phyloP scores from a whole-genome alignment of 2,888 invertebrate genomes.

The Philaethria dido region DNA sequence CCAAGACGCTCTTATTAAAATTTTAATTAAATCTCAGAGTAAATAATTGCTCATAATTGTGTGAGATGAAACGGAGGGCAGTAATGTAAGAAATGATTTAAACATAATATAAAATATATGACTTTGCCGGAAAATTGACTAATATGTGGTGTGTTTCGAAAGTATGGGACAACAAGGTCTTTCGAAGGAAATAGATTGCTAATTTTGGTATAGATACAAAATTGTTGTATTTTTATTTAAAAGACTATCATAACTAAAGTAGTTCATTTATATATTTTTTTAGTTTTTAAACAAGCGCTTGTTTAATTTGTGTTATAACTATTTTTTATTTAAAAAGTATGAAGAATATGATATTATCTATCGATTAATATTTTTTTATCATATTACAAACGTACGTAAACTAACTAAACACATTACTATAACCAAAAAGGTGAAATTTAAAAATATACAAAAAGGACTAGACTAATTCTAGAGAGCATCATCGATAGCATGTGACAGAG shows the following conservation, averaged over 20 bases:
- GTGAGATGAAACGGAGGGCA: constrained; percentile 22
- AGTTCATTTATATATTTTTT: too few relatives aligned
- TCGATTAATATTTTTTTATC: not conserved
- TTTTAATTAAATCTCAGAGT: constrained; percentile 43
- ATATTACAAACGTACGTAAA: not conserved
- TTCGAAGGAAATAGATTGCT: not conserved
- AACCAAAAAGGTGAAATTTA: not conserved
- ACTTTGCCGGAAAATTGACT: not conserved
- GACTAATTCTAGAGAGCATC: not conserved
- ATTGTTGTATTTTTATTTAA: too few relatives aligned
- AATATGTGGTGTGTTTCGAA: not conserved
- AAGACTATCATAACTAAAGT: too few relatives aligned
- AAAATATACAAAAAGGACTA: not conserved
- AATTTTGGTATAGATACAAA: not conserved
- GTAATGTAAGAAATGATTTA: constrained; percentile 10
- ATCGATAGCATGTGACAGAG: constrained; percentile 15
- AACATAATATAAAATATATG: constrained; percentile 5
- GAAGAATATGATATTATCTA: too few relatives aligned
- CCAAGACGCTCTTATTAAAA: constrained; percentile 42
- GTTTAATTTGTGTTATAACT: too few relatives aligned
- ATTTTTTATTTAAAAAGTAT: too few relatives aligned
- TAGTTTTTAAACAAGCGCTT: not conserved
- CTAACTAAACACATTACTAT: too few relatives aligned
- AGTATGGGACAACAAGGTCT: not conserved
- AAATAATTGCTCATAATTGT: constrained; percentile 40